Base-by-base conservation (phyloP, 2,113 vertebrate species). In the Saccopteryx bilineata region DNA sequence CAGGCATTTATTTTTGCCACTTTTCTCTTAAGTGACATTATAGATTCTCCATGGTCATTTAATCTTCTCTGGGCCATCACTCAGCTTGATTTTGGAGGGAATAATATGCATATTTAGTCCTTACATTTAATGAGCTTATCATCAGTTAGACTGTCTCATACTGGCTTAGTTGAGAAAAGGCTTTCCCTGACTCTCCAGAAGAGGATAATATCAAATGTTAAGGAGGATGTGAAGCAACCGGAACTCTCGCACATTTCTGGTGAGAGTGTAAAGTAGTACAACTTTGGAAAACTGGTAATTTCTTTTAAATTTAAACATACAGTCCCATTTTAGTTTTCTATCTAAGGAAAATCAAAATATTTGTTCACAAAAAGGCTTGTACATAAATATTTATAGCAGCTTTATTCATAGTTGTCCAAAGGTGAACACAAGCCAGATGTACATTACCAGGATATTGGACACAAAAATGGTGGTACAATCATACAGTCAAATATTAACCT, bases 331-430 rank as follows among this genome's bases (percentile, higher is more conserved):
- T 85, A 60, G 39, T 7, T 61, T 90, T 94, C 75, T 24, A 88
- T 19, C 4, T 23, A 81, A 92, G 15, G 93, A 5, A 93, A 81
- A 87, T 76, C 1, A 90, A 66, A 94, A 80, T 81, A 66, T 65
- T 58, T 96, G 26, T 91, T 48, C 8, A 76, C 11, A 58, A 18
- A 72, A 91, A 60, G 11, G 18, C 11, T 54, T 68, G 17, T 71
- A 33, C 26, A 48, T 17, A 94, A 80, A 66, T 84, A 6, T 85
- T 92, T n/a, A 92, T 56, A 80, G 39, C 1, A 91, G 19, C 15
- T 87, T 78, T 93, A 80, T 28, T 96, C 48, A 39, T n/a, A 85
- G 88, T 56, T 74, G 46, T 11, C 58, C 63, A 71, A 48, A 79
- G 28, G 19, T 87, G 24, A 50, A 72, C 66, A 83, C 18, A 93